Evolutionary conservation across 2,797 vertebrate genomes (phyloP), one percentile per base, ranked within the genome.

Genomic region (Pempheris klunzingeri): DNA sequence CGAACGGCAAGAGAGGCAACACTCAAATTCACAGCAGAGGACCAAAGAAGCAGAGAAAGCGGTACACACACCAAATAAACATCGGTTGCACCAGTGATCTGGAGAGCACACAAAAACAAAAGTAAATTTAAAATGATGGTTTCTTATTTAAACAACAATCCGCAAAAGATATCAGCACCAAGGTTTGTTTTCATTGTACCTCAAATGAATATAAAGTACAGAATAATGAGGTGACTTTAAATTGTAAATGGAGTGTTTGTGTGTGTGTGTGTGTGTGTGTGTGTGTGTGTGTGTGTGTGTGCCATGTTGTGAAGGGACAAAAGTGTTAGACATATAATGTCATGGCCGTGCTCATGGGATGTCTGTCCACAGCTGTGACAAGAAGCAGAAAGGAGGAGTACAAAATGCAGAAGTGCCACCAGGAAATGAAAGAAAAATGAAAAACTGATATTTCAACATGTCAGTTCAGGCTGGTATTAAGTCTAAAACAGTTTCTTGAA

Each of bases 101-200:
- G 49, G 55, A 24, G 30, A 71, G 1, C 4, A 53, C 20, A 34
- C 60, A 50, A 26, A 60, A 54, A 39, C 30, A 24, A 58, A 46
- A 43, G 53, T 17, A 12, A 36, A 22, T 39, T 44, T 58, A 4
- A 50, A 32, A 39, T 32, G 1, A 7, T 0, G 0, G 1, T 32
- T 15, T 74, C n/a, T 71, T 22, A 58, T 66, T 7, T 38, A 44
- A 70, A 74, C 22, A 41, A 68, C 73, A 12, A 58, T 50, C 4
- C 11, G n/a, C 4, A 59, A 28, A 39, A 47, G 46, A 39, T 46
- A 20, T 26, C 38, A 2, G n/a, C 14, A 22, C 65, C 7, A 41
- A 44, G 46, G 38, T 70, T 71, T 83, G 74, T 80, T 80, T 84
- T 46, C 18, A 52, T 75, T 66, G 64, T 2, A 34, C 54, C 76